Conservation (phyloP, 2,797 vertebrate species). For the Sphaeramia orbicularis region DNA sequence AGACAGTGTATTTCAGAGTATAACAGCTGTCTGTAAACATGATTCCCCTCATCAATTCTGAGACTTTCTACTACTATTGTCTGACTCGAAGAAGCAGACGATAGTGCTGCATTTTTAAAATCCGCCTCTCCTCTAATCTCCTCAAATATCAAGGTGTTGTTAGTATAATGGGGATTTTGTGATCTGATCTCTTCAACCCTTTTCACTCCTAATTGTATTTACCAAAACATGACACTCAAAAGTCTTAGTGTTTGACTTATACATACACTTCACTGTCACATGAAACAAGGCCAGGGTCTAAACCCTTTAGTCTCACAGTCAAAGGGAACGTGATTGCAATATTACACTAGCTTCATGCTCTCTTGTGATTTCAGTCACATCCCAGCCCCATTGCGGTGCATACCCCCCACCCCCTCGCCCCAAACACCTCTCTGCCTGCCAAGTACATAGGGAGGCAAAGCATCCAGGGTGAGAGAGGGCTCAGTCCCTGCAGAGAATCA, state of each 20-base stretch:
- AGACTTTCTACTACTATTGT: slow-evolving; percentile 32
- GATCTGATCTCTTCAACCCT: slow-evolving; percentile 39
- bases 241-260: slow-evolving; percentile 37
- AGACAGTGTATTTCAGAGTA: not conserved
- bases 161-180: slow-evolving; percentile 36
- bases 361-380: slow-evolving; percentile 86
- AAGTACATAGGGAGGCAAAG: slow-evolving; percentile 81
- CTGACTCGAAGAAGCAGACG: not conserved
- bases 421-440: slow-evolving; percentile 78
- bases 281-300: slow-evolving; percentile 36
- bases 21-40: slow-evolving; percentile 30
- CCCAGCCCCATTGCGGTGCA: slow-evolving; percentile 71
- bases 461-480: slow-evolving; percentile 74
- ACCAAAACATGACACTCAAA: slow-evolving; percentile 52
- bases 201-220: slow-evolving; percentile 58
- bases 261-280: slow-evolving; percentile 36
- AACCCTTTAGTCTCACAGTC: slow-evolving; percentile 61
- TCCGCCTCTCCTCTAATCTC: slow-evolving; percentile 39
- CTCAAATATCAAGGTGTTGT: slow-evolving; percentile 55
- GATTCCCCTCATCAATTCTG: slow-evolving; percentile 24
- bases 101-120: slow-evolving; percentile 44
- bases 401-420: slow-evolving; percentile 50
- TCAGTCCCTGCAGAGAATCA: slow-evolving; percentile 81
- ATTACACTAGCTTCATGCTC: slow-evolving; percentile 68
- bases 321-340: slow-evolving; percentile 71